A percentile compares a stretch with the other conserved stretches of the same genome.
phyloP scores from a whole-genome alignment of 92 coral and sea anemone species.

The Epizoanthus scotinus region DNA sequence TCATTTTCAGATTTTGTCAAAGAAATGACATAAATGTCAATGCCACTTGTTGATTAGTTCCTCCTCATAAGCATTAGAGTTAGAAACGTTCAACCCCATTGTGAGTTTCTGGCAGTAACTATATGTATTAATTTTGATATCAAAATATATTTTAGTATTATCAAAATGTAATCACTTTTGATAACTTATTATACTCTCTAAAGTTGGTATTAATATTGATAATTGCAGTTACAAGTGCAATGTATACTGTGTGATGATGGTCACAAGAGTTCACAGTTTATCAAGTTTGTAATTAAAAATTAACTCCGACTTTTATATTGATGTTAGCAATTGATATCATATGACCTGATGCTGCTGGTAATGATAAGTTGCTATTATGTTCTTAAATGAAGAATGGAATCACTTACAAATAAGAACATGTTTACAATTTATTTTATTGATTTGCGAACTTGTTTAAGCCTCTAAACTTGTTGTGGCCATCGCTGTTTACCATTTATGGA shows the following conservation, averaged over 20 bases:
- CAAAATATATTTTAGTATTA: too few relatives aligned
- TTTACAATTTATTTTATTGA: neutral
- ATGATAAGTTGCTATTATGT: neutral
- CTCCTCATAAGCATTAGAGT: too few relatives aligned
- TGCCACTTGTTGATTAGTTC: neutral
- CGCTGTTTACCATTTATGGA: neutral
- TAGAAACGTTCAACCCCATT: too few relatives aligned
- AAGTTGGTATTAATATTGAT: too few relatives aligned
- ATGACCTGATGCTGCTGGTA: neutral
- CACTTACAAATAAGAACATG: too few relatives aligned
- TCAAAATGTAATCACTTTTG: too few relatives aligned
- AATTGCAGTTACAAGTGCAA: too few relatives aligned
- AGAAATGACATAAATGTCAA: neutral
- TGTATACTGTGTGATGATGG: too few relatives aligned
- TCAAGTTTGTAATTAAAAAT: neutral
- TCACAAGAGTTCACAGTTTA: slow-evolving; percentile 11
- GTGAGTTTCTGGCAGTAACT: too few relatives aligned
- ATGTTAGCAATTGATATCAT: neutral
- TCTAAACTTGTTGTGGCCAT: neutral
- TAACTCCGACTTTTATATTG: neutral
- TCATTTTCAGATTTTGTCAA: neutral
- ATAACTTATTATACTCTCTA: too few relatives aligned
- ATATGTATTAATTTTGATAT: too few relatives aligned
- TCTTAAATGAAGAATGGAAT: neutral
- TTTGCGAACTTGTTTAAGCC: neutral